Base-by-base conservation (phyloP, 2,888 invertebrate genomes). In the Strigamia maritima region DNA sequence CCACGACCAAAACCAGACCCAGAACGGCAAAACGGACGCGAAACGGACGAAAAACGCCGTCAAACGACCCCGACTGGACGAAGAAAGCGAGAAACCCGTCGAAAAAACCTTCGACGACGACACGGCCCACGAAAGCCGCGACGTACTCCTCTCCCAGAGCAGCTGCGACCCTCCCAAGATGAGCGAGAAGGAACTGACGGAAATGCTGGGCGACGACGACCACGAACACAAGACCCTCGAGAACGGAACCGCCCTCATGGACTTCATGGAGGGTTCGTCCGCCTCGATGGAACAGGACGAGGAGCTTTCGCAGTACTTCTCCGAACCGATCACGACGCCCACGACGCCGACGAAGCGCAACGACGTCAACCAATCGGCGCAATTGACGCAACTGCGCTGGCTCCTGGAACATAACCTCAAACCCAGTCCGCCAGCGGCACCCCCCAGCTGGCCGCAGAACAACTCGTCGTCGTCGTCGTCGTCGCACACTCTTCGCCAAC, bases 301-400 rank as follows among this genome's bases (percentile, higher is more conserved):
- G 84, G 94, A 94, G 87, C 87, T 94, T 83, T 88, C 93, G 85
- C 92, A 93, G 87, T 94, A 94, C 87, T 94, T 94, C 86, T 92
- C 90, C 82, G 90, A 90, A 81, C 19, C 24, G 49, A 77, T 80
- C 65, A 16, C 74, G 14, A 54, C 75, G 35, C n/a, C 44, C 35
- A 16, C 79, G 79, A 81, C 79, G 79, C 78, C 81, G 80, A 28
- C 49, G 74, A 49, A 79, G 80, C 76, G 80, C 81, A 77, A 80
- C 81, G 38, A 81, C 80, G 75, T 81, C n/a, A 31, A 26, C 2
- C 76, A 80, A 16, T 40, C 79, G 54, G 77, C 77, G n/a, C 35
- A 93, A 85, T 88, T 93, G 81, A 92, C 92, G 0, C 93, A 93
- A 82, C 85, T 94, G 78, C 88, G 93, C 81, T 90, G 91, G 83